Evolutionary conservation across 2,113 vertebrate species (phyloP), one percentile per base, ranked within the genome.

Genomic region (Struthio camelus): DNA sequence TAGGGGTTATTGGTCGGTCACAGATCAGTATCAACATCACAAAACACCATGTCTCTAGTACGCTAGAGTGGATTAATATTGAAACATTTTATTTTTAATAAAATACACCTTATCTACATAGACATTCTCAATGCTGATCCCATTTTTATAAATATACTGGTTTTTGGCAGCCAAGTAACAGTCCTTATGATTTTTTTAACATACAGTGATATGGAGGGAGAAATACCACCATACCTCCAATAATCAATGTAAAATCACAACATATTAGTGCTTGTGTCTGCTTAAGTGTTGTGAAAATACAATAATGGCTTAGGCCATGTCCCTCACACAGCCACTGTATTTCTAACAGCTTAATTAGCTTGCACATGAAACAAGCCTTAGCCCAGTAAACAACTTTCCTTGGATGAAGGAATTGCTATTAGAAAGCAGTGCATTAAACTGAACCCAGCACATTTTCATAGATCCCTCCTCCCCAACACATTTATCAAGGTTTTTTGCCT

Each of bases 401-500:
- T 19, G 16, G 15, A 13, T 13, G 32, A 30, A 71, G 30, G 67
- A 44, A 12, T 8, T 2, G 2, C 44, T 23, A 62, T 15, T 12
- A 14, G 11, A n/a, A 17, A 14, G 3, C 27, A 14, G 2, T 3
- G 32, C 3, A 1, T 28, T 6, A 2, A 0, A 2, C 38, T 50
- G 27, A 78, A 19, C 53, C n/a, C 1, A 1, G 48, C 24, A 17
- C 0, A 3, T n/a, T 30, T 75, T 32, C 61, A 11, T 25, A 65
- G 40, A 34, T 6, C n/a, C 10, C 32, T 46, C 14, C 48, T 42
- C 38, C 23, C 54, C 1, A 70, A 40, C 34, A 34, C 8, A 6
- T 17, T 14, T 24, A 62, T 36, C n/a, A 13, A 34, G 4, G 58
- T 59, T 70, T 59, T 44, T 44, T 44, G 42, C 42, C 62, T 40